Percentiles rank a stretch among this genome's conserved stretches.
Conservation (phyloP, 1,140 invertebrate species). For the Atta texana region DNA sequence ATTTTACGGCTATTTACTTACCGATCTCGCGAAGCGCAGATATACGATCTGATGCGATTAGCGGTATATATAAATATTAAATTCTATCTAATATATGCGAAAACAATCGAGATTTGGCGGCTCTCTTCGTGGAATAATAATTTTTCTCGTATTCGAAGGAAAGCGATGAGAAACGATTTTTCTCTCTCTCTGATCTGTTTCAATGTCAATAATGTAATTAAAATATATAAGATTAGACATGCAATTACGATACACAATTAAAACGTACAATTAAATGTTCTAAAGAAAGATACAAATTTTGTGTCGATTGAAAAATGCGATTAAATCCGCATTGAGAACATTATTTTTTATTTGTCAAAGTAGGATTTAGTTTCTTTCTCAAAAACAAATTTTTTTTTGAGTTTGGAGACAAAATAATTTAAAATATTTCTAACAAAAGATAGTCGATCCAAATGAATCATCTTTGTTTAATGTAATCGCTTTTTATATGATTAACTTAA, state of each 20-base stretch:
- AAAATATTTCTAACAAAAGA: no score
- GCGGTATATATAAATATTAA: conserved; percentile 41
- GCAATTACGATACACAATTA: background rate
- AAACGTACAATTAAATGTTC: background rate
- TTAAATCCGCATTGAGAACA: background rate
- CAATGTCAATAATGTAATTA: conserved; percentile 3
- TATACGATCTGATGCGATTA: background rate
- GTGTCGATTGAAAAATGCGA: background rate
- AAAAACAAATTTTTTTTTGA: no score
- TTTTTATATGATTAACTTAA: background rate
- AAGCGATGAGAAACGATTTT: conserved; percentile 15
- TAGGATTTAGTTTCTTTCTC: no score
- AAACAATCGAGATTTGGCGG: background rate
- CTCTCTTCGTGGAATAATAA: background rate
- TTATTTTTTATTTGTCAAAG: no score
- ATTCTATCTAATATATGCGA: background rate
- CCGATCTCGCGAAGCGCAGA: conserved; percentile 12
- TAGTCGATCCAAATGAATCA: no score
- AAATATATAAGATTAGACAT: conserved; percentile 5
- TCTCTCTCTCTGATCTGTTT: background rate
- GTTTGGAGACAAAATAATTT: no score
- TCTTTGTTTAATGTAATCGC: background rate
- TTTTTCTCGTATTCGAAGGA: background rate
- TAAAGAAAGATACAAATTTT: background rate
- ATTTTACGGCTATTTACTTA: conserved; percentile 48